Evolutionary conservation across 64 coral and sea anemone genomes (phyloP), one percentile per base, ranked within the genome.

Genomic region (Pocillopora damicornis): DNA sequence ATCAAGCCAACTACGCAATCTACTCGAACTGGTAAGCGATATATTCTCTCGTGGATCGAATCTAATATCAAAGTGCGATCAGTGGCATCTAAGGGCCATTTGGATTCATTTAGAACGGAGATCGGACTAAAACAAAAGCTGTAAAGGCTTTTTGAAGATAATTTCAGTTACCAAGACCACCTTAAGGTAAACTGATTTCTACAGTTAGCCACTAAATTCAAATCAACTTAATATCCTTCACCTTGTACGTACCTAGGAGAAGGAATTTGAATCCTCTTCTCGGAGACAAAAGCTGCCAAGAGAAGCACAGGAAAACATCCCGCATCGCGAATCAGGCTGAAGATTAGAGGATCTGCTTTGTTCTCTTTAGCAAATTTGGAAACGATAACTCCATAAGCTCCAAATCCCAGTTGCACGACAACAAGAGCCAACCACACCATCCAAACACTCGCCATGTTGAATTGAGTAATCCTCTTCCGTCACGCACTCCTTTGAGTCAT

Each of bases 371-470:
- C 94, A 65, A 92, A 95, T 82, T 95, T 95, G 17, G 94, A 74
- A 58, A 95, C 81, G 34, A 95, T 81, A 9, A 95, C 94, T 59
- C 94, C 94, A 86, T 95, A 92, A 79, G 94, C 94, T 36, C 94
- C 94, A 87, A 95, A 95, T 23, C 94, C 94, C 17, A 95, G 59
- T 59, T 95, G 94, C 37, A 92, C 85, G 1, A 88, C 94, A 6
- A 95, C 30, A 9, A 95, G 74, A 56, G 90, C 94, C 68, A 95
- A 15, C 94, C 90, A 95, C 0, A 95, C 94, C 12, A 92, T 14
- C 25, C 90, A 88, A 11, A 74, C 37, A 63, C 90, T 72, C 63
- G 90, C 80, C 67, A 71, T 71, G 0, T 71, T 71, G 67, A 23
- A 71, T 71, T 71, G 67, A 71, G 67, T 71, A 71, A 71, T 71